phyloP scores from a whole-genome alignment of 2,797 vertebrate species.

The Silurus aristotelis region DNA sequence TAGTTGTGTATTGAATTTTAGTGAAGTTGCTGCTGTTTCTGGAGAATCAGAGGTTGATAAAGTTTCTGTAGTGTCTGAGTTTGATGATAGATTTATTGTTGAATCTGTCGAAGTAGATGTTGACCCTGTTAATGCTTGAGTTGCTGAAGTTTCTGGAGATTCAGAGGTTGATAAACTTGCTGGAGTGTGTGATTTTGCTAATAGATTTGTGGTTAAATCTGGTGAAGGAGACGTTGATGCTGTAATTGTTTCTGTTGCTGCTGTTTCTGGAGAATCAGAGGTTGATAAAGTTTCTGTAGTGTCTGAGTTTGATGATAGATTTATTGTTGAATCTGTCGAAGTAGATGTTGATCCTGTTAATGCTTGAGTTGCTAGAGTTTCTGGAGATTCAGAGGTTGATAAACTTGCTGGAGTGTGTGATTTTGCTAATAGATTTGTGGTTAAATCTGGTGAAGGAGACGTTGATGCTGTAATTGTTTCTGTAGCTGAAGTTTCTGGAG shows the following conservation, averaged over 20 bases:
- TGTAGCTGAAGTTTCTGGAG: no score
- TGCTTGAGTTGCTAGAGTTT: no score
- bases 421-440: no score
- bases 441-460: no score
- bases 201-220: neutral
- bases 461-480: no score
- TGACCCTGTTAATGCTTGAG: neutral
- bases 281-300: neutral
- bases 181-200: neutral
- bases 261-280: neutral
- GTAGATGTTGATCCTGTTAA: no score
- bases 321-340: no score
- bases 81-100: neutral
- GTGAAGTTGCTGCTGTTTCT: no score
- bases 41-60: neutral
- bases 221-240: neutral
- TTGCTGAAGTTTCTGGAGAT: neutral
- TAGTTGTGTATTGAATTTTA: no score
- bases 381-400: no score
- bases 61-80: neutral
- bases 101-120: neutral
- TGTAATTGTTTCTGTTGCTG: neutral
- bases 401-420: no score
- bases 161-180: neutral
- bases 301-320: no score